These are phyloP conservation scores for Cephus spinipes DNA, from an alignment of 2,888 invertebrate species.

Conservation along the genomic window DNA sequence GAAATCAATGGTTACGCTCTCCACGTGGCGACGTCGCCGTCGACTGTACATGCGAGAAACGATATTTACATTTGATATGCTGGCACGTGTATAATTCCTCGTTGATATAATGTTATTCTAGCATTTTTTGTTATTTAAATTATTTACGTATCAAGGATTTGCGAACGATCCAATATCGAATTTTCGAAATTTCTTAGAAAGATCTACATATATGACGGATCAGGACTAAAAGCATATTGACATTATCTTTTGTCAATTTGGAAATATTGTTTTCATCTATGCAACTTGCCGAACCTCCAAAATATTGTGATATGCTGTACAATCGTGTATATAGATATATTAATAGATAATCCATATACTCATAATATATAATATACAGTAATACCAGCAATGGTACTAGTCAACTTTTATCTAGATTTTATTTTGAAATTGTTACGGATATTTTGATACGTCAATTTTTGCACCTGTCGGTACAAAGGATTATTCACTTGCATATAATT, in stretches of 20 bases:
- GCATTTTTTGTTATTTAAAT: background rate
- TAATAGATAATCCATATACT: too few relatives aligned
- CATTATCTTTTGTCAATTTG: background rate
- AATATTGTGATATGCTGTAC: background rate
- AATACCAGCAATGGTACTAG: background rate
- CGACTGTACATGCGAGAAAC: background rate
- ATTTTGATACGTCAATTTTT: background rate
- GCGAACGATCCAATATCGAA: background rate
- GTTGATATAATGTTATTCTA: background rate
- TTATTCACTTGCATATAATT: background rate
- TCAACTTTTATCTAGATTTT: background rate
- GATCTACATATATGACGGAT: background rate
- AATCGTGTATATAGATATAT: too few relatives aligned
- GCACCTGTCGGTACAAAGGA: background rate
- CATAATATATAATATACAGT: background rate
- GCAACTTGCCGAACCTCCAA: background rate
- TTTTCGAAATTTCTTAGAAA: background rate
- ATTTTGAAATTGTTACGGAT: background rate
- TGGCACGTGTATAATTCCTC: background rate
- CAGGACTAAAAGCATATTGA: background rate
- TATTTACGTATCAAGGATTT: background rate
- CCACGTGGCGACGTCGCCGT: background rate
- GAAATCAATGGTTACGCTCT: background rate
- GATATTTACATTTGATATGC: background rate
- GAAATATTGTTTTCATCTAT: background rate